phyloP scores from a whole-genome alignment of 64 coral and sea anemone genomes.

The Stichodactyla mertensii region DNA sequence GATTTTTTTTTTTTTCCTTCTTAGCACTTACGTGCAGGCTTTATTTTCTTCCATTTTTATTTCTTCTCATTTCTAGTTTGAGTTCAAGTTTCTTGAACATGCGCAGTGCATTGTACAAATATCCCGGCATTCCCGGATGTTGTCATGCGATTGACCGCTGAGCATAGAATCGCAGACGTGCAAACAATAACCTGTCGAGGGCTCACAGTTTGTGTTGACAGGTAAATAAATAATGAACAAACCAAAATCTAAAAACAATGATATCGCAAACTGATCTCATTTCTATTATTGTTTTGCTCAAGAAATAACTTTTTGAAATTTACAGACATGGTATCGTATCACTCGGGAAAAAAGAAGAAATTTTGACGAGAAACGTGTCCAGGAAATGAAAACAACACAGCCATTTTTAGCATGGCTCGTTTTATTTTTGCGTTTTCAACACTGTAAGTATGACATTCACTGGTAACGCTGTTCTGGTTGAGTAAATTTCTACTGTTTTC shows the following conservation, averaged over 20 bases:
- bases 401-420: not conserved
- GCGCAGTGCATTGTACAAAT: no score
- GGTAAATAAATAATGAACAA: conserved; percentile 16
- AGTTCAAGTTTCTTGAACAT: no score
- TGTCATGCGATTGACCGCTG: not conserved
- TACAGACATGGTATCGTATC: not conserved
- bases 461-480: not conserved
- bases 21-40: no score
- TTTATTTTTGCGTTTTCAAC: not conserved
- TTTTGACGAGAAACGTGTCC: not conserved
- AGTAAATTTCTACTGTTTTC: not conserved
- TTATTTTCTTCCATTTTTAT: no score
- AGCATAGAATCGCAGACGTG: not conserved
- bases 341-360: not conserved
- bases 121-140: no score
- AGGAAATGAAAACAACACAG: not conserved
- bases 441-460: not conserved
- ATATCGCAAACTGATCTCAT: not conserved
- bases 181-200: not conserved
- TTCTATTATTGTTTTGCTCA: not conserved
- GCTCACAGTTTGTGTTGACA: not conserved
- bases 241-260: not conserved
- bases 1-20: no score
- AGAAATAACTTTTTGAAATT: not conserved
- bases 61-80: no score